A percentile compares a stretch with the other conserved stretches of the same genome.
Conservation (phyloP, 2,797 vertebrate species). For the Buceros bicornis region DNA sequence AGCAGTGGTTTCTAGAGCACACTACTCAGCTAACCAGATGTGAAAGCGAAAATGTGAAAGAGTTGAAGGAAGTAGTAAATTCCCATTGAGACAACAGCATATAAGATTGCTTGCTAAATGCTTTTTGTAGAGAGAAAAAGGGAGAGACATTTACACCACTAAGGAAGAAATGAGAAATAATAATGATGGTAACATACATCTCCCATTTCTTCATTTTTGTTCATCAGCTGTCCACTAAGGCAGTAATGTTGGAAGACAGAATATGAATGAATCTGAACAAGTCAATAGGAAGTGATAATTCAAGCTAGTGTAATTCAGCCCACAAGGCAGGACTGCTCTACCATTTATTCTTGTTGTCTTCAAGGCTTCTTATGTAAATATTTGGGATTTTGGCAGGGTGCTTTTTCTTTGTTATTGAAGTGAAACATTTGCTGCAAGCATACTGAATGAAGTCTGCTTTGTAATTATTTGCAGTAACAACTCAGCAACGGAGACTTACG, state of each 20-base stretch:
- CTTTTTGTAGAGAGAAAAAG: background rate
- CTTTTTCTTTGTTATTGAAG: conserved; percentile 55
- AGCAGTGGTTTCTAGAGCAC: background rate
- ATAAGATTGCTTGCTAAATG: background rate
- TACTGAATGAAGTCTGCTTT: conserved; percentile 37
- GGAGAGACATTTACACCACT: background rate
- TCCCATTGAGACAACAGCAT: background rate
- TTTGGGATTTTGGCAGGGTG: conserved; percentile 61
- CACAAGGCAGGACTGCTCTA: background rate
- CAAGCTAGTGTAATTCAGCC: background rate
- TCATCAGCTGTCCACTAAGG: background rate
- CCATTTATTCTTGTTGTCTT: conserved; percentile 46
- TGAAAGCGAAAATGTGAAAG: background rate
- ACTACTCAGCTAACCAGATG: background rate
- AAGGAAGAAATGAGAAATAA: background rate
- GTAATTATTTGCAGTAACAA: conserved; percentile 42
- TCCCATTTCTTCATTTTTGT: background rate
- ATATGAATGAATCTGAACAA: conserved; percentile 29
- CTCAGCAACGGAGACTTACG: background rate
- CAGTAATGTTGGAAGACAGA: background rate
- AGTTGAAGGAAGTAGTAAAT: background rate
- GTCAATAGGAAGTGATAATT: background rate
- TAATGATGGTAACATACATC: background rate
- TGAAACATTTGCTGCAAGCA: conserved; percentile 46
- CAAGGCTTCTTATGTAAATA: conserved; percentile 59